Base-by-base conservation (phyloP, 2,888 invertebrate species). In the Odontocolon sp. region DNA sequence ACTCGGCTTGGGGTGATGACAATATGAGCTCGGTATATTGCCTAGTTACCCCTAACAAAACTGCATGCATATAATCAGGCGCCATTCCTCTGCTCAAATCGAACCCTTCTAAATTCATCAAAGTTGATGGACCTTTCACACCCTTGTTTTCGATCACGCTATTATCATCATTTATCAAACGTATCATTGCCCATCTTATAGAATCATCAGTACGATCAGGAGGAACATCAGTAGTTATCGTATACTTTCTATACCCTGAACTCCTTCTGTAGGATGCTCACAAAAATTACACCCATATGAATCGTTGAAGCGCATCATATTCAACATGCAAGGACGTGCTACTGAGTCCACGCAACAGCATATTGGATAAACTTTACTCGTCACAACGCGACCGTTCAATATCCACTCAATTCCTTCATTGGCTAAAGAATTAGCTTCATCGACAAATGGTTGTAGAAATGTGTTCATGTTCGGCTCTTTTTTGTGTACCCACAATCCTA, bases 401-500 rank as follows among this genome's bases (percentile, higher is more conserved):
- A 50, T 26, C 78, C 79, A 81, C 1, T 47, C 11, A 8, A 79
- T 38, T 9, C 79, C 79, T 14, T 47, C 52, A 14, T 6, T 61
- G 11, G 80, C 64, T 33, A 80, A 66, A 3, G 36, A 3, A 66
- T 81, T 80, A 1, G 73, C 64, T 69, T 80, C 61, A n/a, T 80
- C 54, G 1, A 78, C 75, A 57, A 78, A 71, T 18, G 73, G 70
- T 18, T 16, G 4, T 33, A 79, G 54, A 45, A 76, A 77, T 9
- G 70, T 47, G 11, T 74, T 74, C 74, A 80, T 78, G 8, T 73
- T 56, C 2, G 79, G 82, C 47, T 80, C 77, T 1, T 1, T 21
- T 28, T 69, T 59, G 31, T 71, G 47, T n/a, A 78, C 77, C 77
- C 78, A 82, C 40, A 80, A 33, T 9, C 78, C 80, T 9, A 68